These are phyloP conservation scores for Petrocephalus sullivani DNA, from an alignment of 2,797 vertebrate species.

Conservation along the genomic window DNA sequence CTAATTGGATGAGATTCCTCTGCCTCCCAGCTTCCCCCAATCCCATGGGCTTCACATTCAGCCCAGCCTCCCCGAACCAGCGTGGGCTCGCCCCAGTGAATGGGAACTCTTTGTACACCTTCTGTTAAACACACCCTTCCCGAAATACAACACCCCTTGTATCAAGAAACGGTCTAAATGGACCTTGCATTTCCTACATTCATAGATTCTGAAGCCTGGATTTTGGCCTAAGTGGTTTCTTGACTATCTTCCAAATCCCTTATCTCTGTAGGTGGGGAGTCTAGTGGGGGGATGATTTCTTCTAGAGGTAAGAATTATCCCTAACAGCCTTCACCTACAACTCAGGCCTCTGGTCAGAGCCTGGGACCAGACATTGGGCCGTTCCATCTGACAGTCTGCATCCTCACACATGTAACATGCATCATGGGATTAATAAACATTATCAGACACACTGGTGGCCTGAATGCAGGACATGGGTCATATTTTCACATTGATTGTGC, in stretches of 20 bases:
- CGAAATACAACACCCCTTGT: background rate
- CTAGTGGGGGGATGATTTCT: conserved; percentile 33
- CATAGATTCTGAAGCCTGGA: conserved; percentile 31
- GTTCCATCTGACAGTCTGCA: background rate
- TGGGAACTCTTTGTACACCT: background rate
- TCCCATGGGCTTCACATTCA: background rate
- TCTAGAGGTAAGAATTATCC: background rate
- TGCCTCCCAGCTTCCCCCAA: background rate
- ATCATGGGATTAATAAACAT: background rate
- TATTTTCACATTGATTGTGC: background rate
- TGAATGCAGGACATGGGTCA: background rate
- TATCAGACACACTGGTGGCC: background rate
- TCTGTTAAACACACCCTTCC: background rate
- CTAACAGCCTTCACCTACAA: conserved; percentile 33
- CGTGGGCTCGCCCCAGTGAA: background rate
- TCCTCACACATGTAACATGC: background rate
- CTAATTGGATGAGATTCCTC: background rate
- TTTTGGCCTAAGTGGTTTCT: conserved; percentile 37
- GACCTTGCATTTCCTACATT: conserved; percentile 25
- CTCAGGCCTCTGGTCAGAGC: conserved; percentile 20
- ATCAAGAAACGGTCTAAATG: conserved; percentile 16
- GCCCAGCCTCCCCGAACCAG: background rate
- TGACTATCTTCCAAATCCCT: conserved; percentile 41
- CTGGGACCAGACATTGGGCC: background rate
- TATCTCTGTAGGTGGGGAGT: conserved; percentile 33